Evolutionary conservation across 1,140 invertebrate genomes (phyloP).

Genomic region (Aplysia californica): DNA sequence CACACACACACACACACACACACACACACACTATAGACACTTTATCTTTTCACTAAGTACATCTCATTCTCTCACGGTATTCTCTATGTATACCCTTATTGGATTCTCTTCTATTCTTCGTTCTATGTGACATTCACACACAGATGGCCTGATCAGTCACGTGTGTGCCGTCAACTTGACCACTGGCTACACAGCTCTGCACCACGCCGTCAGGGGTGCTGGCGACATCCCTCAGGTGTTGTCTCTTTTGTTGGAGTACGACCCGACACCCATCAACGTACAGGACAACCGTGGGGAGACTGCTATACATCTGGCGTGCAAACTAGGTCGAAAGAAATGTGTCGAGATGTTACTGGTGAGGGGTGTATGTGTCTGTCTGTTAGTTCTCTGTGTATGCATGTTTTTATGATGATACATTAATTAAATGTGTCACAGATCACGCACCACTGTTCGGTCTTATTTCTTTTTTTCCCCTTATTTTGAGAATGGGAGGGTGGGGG

Average conservation of each 20-base stretch:
- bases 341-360: constrained; percentile 51
- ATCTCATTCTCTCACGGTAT: too few species aligned
- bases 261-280: constrained; percentile 45
- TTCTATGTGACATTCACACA: too few species aligned
- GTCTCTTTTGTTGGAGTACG: constrained; percentile 36
- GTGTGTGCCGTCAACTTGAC: constrained; percentile 55
- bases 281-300: constrained; percentile 51
- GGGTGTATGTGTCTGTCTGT: not conserved
- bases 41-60: too few species aligned
- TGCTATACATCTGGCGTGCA: constrained; percentile 53
- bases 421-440: too few species aligned
- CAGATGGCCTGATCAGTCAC: constrained; percentile 57
- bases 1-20: too few species aligned
- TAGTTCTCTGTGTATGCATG: not conserved
- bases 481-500: not conserved
- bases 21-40: too few species aligned
- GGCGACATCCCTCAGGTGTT: constrained; percentile 48
- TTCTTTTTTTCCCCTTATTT: not conserved
- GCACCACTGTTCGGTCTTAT: too few species aligned
- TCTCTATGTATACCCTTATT: too few species aligned
- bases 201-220: constrained; percentile 45
- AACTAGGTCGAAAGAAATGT: constrained; percentile 48
- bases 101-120: too few species aligned
- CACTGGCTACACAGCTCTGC: constrained; percentile 51
- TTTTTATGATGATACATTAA: not conserved